Percentiles rank a stretch among this genome's conserved stretches.
Conservation (phyloP, 2,888 invertebrate species). For the Dioctria linearis region DNA sequence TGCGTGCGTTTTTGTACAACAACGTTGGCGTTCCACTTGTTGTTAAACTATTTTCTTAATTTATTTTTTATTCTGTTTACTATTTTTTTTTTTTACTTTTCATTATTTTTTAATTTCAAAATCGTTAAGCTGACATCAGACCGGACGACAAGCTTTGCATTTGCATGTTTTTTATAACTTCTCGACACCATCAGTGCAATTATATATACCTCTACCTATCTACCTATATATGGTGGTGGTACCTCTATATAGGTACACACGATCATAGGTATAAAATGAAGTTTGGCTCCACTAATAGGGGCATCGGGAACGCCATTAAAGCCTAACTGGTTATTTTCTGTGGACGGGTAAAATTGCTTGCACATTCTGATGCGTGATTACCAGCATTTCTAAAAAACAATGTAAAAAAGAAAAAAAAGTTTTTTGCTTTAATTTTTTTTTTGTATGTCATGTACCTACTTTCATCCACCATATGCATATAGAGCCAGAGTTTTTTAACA, state of each 20-base stretch:
- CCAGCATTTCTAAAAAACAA: background rate
- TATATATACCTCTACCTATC: no score
- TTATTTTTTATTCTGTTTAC: no score
- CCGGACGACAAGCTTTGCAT: background rate
- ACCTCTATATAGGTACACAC: no score
- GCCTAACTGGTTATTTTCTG: conserved; percentile 50
- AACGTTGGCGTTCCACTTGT: background rate
- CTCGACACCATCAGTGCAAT: conserved; percentile 23
- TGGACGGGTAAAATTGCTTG: conserved; percentile 17
- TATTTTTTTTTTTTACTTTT: conserved; percentile 1
- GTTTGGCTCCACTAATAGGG: background rate
- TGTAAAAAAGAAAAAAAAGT: no score
- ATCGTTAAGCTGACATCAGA: background rate
- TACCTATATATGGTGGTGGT: no score
- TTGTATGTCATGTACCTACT: background rate
- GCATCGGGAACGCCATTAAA: conserved; percentile 30
- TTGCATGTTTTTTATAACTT: conserved; percentile 39
- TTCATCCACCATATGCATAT: background rate
- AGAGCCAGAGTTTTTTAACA: background rate
- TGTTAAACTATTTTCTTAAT: background rate
- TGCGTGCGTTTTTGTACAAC: conserved; percentile 19
- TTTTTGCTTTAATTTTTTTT: background rate
- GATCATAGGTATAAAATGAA: background rate
- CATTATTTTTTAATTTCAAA: background rate
- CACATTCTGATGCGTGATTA: conserved; percentile 47